phyloP scores from a whole-genome alignment of 2,888 invertebrate genomes.

The Adela reaumurella region DNA sequence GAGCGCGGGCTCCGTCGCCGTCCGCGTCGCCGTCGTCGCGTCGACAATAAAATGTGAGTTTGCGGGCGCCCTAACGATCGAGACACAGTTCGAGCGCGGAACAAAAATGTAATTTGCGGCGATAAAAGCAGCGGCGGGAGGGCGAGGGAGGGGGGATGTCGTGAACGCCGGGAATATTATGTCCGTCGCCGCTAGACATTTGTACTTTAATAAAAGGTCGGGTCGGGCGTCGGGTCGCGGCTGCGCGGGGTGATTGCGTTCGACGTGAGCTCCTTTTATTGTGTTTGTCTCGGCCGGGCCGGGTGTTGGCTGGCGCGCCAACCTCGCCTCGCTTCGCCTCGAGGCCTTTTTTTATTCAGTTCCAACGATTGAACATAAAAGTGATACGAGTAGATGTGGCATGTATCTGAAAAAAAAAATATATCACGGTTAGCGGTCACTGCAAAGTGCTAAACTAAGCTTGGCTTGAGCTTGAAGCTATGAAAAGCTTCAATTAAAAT shows the following conservation, averaged over 20 bases:
- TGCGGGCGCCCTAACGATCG: neutral
- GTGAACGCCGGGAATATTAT: neutral
- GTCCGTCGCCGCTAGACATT: neutral
- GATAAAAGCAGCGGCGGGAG: neutral
- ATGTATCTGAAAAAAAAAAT: too few species aligned
- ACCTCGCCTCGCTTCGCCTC: slow-evolving; percentile 21
- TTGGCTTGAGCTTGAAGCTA: too few species aligned
- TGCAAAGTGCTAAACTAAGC: too few species aligned
- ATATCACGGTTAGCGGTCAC: too few species aligned
- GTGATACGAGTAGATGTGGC: too few species aligned
- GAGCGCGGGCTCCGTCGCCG: neutral
- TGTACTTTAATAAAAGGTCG: neutral
- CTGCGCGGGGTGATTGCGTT: slow-evolving; percentile 24
- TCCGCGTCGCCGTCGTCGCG: neutral
- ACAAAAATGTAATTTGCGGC: neutral
- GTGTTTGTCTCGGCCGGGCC: slow-evolving; percentile 32
- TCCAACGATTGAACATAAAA: too few species aligned
- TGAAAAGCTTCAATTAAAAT: too few species aligned
- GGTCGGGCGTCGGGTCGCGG: slow-evolving; percentile 9
- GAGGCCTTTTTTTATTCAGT: slow-evolving; percentile 31
- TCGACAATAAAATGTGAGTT: neutral
- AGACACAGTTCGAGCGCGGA: neutral
- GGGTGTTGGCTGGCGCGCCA: slow-evolving; percentile 38
- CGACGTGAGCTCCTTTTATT: slow-evolving; percentile 30
- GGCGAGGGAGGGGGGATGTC: neutral